Base-by-base conservation (phyloP, 1,140 invertebrate species). In the Zeugodacus cucurbitae region DNA sequence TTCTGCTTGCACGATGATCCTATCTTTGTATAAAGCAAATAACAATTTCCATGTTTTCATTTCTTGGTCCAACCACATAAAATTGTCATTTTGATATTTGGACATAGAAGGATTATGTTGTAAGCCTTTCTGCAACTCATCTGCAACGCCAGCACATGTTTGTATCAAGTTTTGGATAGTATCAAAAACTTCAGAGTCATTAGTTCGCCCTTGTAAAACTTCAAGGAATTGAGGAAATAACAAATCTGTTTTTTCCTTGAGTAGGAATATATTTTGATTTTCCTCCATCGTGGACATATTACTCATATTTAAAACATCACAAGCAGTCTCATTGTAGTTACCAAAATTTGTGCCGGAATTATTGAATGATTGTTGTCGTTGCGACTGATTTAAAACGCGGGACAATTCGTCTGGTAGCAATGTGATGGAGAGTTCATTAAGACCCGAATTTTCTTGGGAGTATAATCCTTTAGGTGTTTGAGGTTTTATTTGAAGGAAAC, bases 1-100 rank as follows among this genome's bases (percentile, higher is more conserved):
- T 41, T 94, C 94, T 89, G 91, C 94, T 91, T 93, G 94, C 87
- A 93, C 94, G 87, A 93, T 92, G 48, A 97, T 92, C 67, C 97
- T 95, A 93, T 98, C 97, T 90, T 96, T 95, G 93, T 97, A 98
- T 4, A 99, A 93, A 89, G 96, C 96, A 89, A 96, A 95, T 11
- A 98, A 90, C 48, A 99, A 94, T 89, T 97, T 95, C 98, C 98
- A 98, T 8, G 97, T 98, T 91, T 98, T 97, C 67, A 96, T 95
- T 92, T 99, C 98, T 91, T 96, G 96, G 88, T 96, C 95, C 5
- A 98, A 91, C 95, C 96, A 96, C 0, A 26, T 64, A 11, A n/a
- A 34, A 90, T 62, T 89, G 8, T 87, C 89, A 0, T 48, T 6
- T 57, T 90, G 82, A 1, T 90, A 89, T 85, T 92, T 54, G 5